phyloP scores from a whole-genome alignment of 2,888 invertebrate species.

The Cataglyphis altisquamis region DNA sequence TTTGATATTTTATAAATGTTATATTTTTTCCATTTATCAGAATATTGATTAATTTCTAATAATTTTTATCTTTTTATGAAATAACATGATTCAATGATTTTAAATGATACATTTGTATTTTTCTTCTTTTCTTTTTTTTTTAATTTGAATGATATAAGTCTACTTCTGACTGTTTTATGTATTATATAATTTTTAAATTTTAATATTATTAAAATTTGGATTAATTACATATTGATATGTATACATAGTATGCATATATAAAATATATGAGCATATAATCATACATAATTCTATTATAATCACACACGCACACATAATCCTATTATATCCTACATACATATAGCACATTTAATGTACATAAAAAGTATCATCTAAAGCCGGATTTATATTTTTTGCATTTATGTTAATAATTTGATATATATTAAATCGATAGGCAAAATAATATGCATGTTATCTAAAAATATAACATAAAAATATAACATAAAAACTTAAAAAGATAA shows the following conservation, averaged over 20 bases:
- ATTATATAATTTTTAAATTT: background rate
- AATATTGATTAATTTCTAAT: background rate
- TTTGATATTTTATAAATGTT: background rate
- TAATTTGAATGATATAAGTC: background rate
- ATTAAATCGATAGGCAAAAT: background rate
- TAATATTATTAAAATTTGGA: background rate
- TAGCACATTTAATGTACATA: conserved; percentile 12
- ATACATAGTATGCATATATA: background rate
- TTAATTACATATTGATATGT: background rate
- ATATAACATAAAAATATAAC: too few relatives aligned
- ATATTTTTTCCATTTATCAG: background rate
- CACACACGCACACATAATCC: background rate
- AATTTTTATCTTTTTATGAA: background rate
- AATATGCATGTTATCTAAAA: background rate
- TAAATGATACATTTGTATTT: background rate
- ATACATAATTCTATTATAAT: background rate
- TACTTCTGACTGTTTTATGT: background rate
- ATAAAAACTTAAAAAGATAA: background rate
- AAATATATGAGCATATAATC: background rate
- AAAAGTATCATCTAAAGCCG: conserved; percentile 6
- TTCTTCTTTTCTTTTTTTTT: background rate
- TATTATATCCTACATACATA: background rate
- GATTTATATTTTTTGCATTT: conserved; percentile 20
- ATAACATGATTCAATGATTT: background rate
- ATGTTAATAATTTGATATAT: conserved; percentile 20